These are phyloP conservation scores for Ciconia stormi DNA, from an alignment of 2,113 vertebrate species.

Conservation along the genomic window DNA sequence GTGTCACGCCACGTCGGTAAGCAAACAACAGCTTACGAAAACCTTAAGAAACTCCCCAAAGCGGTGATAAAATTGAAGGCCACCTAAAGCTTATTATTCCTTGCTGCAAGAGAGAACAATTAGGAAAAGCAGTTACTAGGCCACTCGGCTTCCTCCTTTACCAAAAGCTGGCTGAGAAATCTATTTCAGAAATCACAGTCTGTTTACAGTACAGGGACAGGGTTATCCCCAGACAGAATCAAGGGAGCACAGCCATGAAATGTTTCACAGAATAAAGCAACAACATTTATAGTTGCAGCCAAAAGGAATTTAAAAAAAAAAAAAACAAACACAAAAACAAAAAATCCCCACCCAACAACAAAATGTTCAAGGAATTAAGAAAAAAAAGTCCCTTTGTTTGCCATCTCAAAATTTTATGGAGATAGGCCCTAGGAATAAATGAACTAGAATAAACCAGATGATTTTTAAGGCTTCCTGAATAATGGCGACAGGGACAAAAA, in stretches of 20 bases:
- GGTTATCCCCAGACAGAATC: background rate
- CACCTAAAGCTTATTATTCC: background rate
- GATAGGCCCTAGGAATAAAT: background rate
- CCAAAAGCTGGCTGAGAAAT: background rate
- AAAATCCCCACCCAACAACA: background rate
- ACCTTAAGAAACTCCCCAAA: accelerated
- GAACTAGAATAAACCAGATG: background rate
- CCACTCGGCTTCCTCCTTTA: background rate
- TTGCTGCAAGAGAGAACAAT: background rate
- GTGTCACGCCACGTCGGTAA: accelerated
- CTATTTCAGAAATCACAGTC: background rate
- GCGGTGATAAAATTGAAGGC: accelerated
- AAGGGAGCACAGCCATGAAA: background rate
- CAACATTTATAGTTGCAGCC: background rate
- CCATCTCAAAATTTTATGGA: background rate
- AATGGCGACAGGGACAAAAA: background rate
- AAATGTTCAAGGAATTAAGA: accelerated
- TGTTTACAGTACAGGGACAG: background rate
- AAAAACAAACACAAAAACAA: background rate
- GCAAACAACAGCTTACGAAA: background rate
- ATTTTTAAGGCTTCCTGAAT: background rate
- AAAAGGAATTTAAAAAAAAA: background rate
- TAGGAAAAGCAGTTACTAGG: background rate
- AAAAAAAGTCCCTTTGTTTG: background rate
- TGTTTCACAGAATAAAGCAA: background rate